Conservation (phyloP, 2,113 vertebrate genomes). For the Chrysochloris asiatica region DNA sequence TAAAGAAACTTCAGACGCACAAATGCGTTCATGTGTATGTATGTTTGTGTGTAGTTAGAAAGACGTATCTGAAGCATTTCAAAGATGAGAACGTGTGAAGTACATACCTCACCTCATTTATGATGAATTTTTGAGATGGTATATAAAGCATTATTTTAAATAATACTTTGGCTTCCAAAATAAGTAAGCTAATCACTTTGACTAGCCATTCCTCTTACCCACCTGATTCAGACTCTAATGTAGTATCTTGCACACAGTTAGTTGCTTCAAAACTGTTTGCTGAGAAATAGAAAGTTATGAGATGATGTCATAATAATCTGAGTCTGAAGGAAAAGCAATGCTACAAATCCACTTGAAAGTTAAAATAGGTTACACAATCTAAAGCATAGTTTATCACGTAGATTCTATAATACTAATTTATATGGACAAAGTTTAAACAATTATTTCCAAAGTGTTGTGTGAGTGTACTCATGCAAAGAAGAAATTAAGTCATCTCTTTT, state of each 20-base stretch:
- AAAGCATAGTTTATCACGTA: background rate
- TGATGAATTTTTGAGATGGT: slow-evolving; percentile 9
- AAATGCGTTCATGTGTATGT: background rate
- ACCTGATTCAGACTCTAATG: background rate
- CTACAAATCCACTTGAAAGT: background rate
- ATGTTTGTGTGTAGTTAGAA: background rate
- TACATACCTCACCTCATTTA: slow-evolving; percentile 45
- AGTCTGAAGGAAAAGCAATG: background rate
- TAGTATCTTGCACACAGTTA: background rate
- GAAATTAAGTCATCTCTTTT: slow-evolving; percentile 50
- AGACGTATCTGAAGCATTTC: slow-evolving; percentile 49
- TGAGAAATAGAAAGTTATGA: background rate
- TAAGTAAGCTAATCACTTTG: background rate
- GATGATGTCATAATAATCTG: background rate
- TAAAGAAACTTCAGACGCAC: background rate
- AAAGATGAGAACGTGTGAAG: slow-evolving; percentile 46
- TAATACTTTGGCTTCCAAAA: background rate
- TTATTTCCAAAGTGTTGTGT: background rate
- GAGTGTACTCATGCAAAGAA: background rate
- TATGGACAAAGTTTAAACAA: background rate
- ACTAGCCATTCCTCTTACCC: background rate
- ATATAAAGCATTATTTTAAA: background rate
- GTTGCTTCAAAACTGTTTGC: background rate
- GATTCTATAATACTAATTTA: background rate
- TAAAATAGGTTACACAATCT: background rate